These are phyloP conservation scores for Protobothrops flavoviridis DNA, from an alignment of 2,113 vertebrate genomes.

Conservation along the genomic window DNA sequence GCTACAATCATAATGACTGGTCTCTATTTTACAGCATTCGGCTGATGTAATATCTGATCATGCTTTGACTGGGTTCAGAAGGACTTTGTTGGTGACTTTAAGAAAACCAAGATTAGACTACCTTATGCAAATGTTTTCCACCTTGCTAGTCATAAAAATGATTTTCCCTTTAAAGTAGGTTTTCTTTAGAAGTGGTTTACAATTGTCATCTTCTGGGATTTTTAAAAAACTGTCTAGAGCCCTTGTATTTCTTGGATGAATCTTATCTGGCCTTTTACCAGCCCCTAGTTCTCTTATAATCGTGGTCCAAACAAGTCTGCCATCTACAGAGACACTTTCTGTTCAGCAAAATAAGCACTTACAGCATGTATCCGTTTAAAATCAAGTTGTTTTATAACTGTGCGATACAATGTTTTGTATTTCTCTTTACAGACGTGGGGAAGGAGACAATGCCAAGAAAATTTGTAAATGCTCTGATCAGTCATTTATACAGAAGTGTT, in stretches of 20 bases:
- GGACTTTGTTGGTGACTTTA: slow-evolving; percentile 8
- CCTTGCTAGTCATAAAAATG: slow-evolving; percentile 23
- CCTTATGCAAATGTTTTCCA: slow-evolving; percentile 7
- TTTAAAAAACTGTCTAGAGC: neutral
- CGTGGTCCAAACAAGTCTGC: neutral
- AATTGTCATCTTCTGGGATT: neutral
- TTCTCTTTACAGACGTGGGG: slow-evolving; percentile 24
- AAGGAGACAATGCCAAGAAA: neutral
- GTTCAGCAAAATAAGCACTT: slow-evolving; percentile 25
- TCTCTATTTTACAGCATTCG: slow-evolving; percentile 5
- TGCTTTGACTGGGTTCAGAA: slow-evolving; percentile 28
- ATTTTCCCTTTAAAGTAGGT: neutral
- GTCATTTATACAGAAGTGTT: neutral
- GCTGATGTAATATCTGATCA: slow-evolving; percentile 14
- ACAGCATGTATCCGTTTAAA: slow-evolving; percentile 22
- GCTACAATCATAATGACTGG: neutral
- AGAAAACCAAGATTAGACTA: slow-evolving; percentile 8
- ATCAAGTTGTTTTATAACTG: neutral
- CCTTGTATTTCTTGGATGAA: neutral
- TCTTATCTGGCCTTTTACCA: neutral
- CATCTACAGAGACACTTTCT: neutral
- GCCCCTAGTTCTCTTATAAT: neutral
- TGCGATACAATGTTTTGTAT: slow-evolving; percentile 10
- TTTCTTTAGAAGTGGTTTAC: neutral
- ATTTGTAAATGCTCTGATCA: neutral